phyloP scores from a whole-genome alignment of 2,113 vertebrate genomes.

The Cygnus buccinator region DNA sequence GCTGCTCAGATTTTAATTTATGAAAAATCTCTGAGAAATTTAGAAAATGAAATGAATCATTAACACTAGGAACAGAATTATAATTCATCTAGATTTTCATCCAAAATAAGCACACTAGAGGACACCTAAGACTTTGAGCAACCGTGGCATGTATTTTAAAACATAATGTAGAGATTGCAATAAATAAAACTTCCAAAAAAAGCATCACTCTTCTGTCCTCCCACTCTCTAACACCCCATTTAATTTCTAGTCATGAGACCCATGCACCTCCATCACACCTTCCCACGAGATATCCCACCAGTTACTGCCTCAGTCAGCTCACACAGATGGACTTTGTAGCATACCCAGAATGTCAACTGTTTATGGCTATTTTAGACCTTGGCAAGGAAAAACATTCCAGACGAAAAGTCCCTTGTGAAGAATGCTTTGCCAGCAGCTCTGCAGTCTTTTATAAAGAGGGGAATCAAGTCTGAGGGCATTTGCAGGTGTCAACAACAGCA shows the following conservation, averaged over 20 bases:
- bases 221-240: slow-evolving; percentile 60
- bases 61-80: slow-evolving; percentile 36
- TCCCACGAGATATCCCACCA: slow-evolving; percentile 58
- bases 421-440: slow-evolving; percentile 48
- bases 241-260: slow-evolving; percentile 59
- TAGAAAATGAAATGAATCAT: slow-evolving; percentile 46
- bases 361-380: slow-evolving; percentile 66
- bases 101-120: slow-evolving; percentile 6
- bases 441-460: background rate
- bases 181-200: slow-evolving; percentile 60
- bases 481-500: slow-evolving; percentile 22
- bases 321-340: slow-evolving; percentile 59
- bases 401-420: slow-evolving; percentile 19
- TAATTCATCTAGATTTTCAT: slow-evolving; percentile 21
- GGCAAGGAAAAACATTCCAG: slow-evolving; percentile 55
- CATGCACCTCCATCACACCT: slow-evolving; percentile 41
- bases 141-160: slow-evolving; percentile 40
- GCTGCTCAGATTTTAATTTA: slow-evolving; percentile 18
- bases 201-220: slow-evolving; percentile 50
- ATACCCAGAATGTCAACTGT: slow-evolving; percentile 46
- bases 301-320: slow-evolving; percentile 27
- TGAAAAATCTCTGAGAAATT: slow-evolving; percentile 20
- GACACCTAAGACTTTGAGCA: slow-evolving; percentile 12
- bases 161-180: slow-evolving; percentile 19
- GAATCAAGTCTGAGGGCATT: background rate